Evolutionary conservation across 2,888 invertebrate genomes (phyloP).

Genomic region (Acronicta alni): DNA sequence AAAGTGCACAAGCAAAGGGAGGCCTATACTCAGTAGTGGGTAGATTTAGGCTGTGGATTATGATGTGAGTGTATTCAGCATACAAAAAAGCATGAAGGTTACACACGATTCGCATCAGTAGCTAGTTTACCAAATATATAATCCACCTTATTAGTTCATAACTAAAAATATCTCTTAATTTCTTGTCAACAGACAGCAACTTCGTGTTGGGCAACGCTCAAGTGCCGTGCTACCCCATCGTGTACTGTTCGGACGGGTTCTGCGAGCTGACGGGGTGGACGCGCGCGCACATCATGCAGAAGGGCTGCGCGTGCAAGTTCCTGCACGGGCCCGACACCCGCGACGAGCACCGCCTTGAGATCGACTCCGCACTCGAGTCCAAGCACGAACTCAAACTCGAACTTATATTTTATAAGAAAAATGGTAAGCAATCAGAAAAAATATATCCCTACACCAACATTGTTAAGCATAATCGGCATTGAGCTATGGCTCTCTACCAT

Average conservation of each 20-base stretch:
- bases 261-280: conserved; percentile 98
- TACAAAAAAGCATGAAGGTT: no score
- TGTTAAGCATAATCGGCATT: no score
- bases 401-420: conserved; percentile 98
- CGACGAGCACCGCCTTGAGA: conserved; percentile 96
- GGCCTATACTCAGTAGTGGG: no score
- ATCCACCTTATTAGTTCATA: no score
- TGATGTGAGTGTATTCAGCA: no score
- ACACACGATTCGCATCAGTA: no score
- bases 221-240: conserved; percentile 97
- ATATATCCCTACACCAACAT: no score
- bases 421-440: conserved; percentile 89
- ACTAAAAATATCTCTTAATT: conserved; percentile 1
- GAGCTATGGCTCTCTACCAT: no score
- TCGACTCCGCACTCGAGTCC: conserved; percentile 96
- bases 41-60: no score
- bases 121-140: no score
- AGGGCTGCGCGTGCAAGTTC: conserved; percentile 98
- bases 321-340: conserved; percentile 97
- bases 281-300: conserved; percentile 98
- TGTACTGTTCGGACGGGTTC: conserved; percentile 98
- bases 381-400: conserved; percentile 98
- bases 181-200: conserved; percentile 94
- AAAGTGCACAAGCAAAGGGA: no score
- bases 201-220: conserved; percentile 98